Conservation (phyloP, 1,140 invertebrate genomes). For the Phthorimaea operculella region DNA sequence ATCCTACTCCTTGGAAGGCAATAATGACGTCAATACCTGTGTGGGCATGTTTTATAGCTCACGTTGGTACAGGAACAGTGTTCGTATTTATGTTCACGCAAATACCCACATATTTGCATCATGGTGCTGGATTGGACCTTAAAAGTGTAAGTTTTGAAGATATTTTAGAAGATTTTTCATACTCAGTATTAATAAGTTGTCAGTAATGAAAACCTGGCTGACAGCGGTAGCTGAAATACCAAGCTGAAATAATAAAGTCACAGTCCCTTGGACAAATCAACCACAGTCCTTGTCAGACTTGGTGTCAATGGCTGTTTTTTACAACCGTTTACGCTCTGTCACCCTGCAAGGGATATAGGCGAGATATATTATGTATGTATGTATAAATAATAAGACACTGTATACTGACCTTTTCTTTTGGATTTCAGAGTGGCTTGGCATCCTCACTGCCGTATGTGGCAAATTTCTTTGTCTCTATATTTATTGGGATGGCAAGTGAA, state of each 20-base stretch:
- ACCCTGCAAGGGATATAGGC: no score
- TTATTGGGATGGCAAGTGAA: conserved; percentile 51
- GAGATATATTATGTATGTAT: no score
- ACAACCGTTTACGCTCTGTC: no score
- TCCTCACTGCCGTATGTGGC: conserved; percentile 73
- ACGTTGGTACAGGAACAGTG: conserved; percentile 87
- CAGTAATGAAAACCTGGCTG: no score
- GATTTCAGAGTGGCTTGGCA: conserved; percentile 70
- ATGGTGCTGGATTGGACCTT: conserved; percentile 82
- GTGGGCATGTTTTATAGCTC: conserved; percentile 81
- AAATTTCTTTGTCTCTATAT: conserved; percentile 46
- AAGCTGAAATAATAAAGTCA: no score
- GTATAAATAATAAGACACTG: no score
- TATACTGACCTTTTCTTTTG: not conserved
- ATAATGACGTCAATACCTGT: conserved; percentile 82
- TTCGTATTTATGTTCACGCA: conserved; percentile 91
- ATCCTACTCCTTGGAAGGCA: conserved; percentile 75
- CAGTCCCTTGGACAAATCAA: no score
- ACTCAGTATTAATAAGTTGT: no score
- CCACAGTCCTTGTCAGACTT: no score
- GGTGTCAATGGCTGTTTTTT: no score
- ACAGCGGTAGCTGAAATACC: no score
- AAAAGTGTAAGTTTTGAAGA: conserved; percentile 63
- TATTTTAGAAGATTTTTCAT: no score
- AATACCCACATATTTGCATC: conserved; percentile 89